These are phyloP conservation scores for Engraulis encrasicolus DNA, from an alignment of 2,113 vertebrate genomes.

Conservation along the genomic window DNA sequence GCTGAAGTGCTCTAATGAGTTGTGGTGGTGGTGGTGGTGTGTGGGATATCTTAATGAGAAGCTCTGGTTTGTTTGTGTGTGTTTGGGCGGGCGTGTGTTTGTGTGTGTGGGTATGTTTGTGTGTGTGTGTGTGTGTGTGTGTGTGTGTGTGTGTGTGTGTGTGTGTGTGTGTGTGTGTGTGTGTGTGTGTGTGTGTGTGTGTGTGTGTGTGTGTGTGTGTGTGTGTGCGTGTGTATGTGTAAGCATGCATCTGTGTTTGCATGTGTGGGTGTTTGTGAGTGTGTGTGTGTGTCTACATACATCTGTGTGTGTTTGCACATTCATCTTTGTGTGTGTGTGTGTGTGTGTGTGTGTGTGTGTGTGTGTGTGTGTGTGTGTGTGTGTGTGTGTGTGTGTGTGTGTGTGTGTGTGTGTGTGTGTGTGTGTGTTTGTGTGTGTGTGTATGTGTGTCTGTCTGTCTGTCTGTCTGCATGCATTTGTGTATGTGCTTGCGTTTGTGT, in stretches of 20 bases:
- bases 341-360: not conserved
- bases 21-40: not conserved
- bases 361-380: not conserved
- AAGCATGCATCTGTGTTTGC: not conserved
- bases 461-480: not conserved
- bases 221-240: not conserved
- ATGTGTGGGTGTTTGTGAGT: not conserved
- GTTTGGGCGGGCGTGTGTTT: not conserved
- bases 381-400: conserved; percentile 8
- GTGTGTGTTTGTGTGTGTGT: not conserved
- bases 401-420: not conserved
- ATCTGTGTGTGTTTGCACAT: not conserved
- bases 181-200: not conserved
- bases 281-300: not conserved
- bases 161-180: not conserved
- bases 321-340: not conserved
- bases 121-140: not conserved
- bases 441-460: not conserved
- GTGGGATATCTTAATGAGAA: not conserved
- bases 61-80: not conserved
- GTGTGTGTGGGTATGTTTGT: not conserved
- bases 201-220: not conserved
- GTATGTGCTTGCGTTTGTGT: not conserved
- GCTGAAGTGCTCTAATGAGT: not conserved
- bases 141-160: not conserved